Conservation (phyloP, 2,113 vertebrate genomes). For the Anser cygnoides region DNA sequence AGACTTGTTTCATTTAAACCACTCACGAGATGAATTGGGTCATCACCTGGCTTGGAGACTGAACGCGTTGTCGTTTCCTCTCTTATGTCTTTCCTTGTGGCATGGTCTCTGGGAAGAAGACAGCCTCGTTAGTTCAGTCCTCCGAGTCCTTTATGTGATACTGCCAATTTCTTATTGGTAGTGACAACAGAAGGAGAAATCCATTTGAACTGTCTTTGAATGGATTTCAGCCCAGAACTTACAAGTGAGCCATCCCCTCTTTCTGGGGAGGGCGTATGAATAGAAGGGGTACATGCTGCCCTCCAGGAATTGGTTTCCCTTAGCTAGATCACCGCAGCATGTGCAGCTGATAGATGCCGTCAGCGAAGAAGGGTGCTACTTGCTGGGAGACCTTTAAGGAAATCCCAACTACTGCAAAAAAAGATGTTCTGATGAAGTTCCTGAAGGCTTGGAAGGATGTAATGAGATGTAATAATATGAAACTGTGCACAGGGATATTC, state of each 20-base stretch:
- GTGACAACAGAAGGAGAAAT: neutral
- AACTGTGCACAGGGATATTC: neutral
- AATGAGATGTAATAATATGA: neutral
- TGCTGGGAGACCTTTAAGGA: neutral
- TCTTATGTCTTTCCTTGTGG: neutral
- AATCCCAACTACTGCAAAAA: neutral
- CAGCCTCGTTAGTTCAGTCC: neutral
- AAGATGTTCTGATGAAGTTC: neutral
- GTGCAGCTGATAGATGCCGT: neutral
- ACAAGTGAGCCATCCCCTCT: neutral
- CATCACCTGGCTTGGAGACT: neutral
- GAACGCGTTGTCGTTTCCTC: neutral
- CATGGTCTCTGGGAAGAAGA: neutral
- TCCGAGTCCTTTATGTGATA: neutral
- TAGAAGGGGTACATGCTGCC: neutral
- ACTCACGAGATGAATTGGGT: neutral
- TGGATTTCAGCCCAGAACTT: constrained; percentile 14
- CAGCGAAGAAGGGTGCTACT: neutral
- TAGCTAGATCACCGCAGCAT: neutral
- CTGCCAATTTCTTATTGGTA: constrained; percentile 20
- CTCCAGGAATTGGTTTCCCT: neutral
- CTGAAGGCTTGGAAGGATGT: neutral
- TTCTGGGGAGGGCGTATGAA: neutral
- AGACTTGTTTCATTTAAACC: neutral
- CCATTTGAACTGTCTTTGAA: constrained; percentile 15